Evolutionary conservation across 2,797 vertebrate genomes (phyloP), one percentile per base, ranked within the genome.

Genomic region (Spatula clypeata): DNA sequence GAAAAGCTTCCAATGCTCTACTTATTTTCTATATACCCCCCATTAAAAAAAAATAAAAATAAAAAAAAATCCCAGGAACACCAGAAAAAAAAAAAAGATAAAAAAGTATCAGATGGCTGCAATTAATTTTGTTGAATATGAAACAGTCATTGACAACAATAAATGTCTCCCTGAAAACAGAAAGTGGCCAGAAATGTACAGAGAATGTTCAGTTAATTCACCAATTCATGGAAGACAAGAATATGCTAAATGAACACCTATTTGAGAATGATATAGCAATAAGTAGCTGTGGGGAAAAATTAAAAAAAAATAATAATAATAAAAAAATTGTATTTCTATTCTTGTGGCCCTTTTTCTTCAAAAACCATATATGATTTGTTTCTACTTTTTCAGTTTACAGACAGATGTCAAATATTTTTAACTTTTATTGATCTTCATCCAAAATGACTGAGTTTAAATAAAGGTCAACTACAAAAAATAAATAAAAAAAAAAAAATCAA

Each of bases 361-460:
- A 8, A 27, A 20, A 9, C 14, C 3, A 10, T 1, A 55, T 11
- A 13, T 13, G 8, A 13, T 66, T 65, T 49, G 40, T 15, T 32
- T 3, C 9, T 95, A 26, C 75, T 88, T 49, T 36, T 93, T 83
- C 73, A 86, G 36, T 92, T 95, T 91, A 81, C 70, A 96, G 79
- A 67, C 2, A 66, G 77, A 51, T 61, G 67, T 79, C 31, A 94
- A 95, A 95, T 86, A 90, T 36, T 38, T 21, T 92, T 85, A 94
- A 81, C 34, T 57, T 84, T 58, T 66, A 95, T 40, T 88, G 58
- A 97, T 95, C 64, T 90, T 73, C 47, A 95, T 69, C 32, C 66
- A 66, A 79, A 94, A 92, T 64, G 12, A 34, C 0, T 44, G 31
- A 65, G 38, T 57, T 67, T 57, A 84, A 86, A 91, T 34, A 92